These are phyloP conservation scores for Platycheirus albimanus DNA, from an alignment of 2,888 invertebrate species.

Conservation along the genomic window DNA sequence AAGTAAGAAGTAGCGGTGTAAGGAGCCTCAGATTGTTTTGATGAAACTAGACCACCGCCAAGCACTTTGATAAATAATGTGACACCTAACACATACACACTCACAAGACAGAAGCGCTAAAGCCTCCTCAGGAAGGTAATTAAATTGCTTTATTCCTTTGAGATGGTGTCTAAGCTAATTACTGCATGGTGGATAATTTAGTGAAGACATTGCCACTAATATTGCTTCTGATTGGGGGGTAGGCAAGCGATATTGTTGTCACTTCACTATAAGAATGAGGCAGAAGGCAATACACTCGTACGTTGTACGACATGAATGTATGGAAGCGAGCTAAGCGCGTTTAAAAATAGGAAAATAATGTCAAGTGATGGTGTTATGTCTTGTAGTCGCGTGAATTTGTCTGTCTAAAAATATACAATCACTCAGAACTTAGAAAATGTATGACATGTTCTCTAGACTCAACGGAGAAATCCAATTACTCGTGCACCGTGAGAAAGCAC, in stretches of 20 bases:
- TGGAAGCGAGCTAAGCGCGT: constrained; percentile 11
- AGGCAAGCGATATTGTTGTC: constrained; percentile 52
- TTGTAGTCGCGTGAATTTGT: constrained; percentile 56
- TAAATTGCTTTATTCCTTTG: constrained; percentile 69
- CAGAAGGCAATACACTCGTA: too few relatives aligned
- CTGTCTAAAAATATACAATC: constrained; percentile 67
- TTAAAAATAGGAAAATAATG: constrained; percentile 63
- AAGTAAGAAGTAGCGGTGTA: too few relatives aligned
- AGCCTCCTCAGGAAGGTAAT: constrained; percentile 49
- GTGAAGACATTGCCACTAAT: constrained; percentile 72
- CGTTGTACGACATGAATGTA: too few relatives aligned
- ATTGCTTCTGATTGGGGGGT: constrained; percentile 47
- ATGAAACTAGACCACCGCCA: constrained; percentile 64
- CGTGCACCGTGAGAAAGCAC: constrained; percentile 59
- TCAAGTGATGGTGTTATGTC: constrained; percentile 57
- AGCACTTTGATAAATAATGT: constrained; percentile 61
- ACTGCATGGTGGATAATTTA: constrained; percentile 68
- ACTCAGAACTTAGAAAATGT: constrained; percentile 59
- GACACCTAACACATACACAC: constrained; percentile 57
- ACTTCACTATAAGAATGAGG: constrained; percentile 10
- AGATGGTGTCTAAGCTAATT: constrained; percentile 62
- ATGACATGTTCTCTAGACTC: constrained; percentile 44
- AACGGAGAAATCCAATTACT: constrained; percentile 51
- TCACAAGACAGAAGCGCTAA: constrained; percentile 43
- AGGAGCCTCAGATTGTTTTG: background rate